Conservation (phyloP, 2,797 vertebrate genomes). For the Sebastes matsubarae region DNA sequence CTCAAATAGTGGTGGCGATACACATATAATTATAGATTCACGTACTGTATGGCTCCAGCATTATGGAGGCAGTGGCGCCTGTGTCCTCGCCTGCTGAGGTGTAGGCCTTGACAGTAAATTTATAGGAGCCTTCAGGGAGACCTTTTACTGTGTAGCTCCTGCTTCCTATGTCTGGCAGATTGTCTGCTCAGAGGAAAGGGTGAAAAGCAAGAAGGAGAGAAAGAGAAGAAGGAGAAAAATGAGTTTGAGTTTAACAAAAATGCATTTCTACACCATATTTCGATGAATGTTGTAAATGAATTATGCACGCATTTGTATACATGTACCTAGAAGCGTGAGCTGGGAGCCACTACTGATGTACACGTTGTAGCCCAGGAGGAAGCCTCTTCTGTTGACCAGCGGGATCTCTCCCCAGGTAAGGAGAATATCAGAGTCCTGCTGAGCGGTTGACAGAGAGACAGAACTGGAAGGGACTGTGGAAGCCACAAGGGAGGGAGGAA, state of each 20-base stretch:
- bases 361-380: constrained; percentile 78
- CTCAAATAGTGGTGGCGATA: neutral
- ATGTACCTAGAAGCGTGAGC: constrained; percentile 72
- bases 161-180: constrained; percentile 54
- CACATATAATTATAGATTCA: neutral
- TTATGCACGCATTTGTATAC: neutral
- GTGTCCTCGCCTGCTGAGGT: constrained; percentile 80
- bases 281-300: neutral
- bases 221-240: neutral
- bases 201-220: neutral
- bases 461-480: constrained; percentile 66
- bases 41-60: constrained; percentile 73
- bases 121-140: constrained; percentile 65
- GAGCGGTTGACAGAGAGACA: constrained; percentile 57
- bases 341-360: constrained; percentile 70
- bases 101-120: constrained; percentile 83
- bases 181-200: constrained; percentile 58
- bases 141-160: constrained; percentile 67
- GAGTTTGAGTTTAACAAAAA: neutral
- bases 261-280: neutral
- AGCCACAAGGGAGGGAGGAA: neutral
- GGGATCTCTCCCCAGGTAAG: constrained; percentile 77
- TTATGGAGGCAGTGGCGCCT: constrained; percentile 67
- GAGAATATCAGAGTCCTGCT: constrained; percentile 63
- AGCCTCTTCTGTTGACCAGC: constrained; percentile 69